Evolutionary conservation across 1,140 invertebrate genomes (phyloP), one percentile per base, ranked within the genome.

Genomic region (Drosophila burlai): DNA sequence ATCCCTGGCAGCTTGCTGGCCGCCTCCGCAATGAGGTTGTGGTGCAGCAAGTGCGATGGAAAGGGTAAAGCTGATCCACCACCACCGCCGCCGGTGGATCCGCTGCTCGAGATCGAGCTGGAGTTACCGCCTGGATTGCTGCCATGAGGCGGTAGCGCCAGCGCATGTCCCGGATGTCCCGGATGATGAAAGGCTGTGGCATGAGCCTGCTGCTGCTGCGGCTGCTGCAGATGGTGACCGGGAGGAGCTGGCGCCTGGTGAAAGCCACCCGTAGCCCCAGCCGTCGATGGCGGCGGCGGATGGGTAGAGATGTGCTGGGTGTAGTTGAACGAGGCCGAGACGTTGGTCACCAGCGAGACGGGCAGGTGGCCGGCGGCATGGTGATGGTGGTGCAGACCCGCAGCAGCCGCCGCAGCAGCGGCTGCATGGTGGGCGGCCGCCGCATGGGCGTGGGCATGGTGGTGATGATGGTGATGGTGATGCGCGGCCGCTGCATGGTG

Each of bases 31-130:
- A 93, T 93, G 2, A 93, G 84, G 80, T 92, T 92, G 60, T 92
- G 92, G 66, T 93, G 92, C 80, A 95, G 85, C n/a, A 95, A 83
- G 11, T 95, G 95, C 0, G 96, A 95, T 3, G 91, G 80, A 59
- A 96, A 96, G 24, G 96, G 95, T 46, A 95, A 93, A n/a, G 93
- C 75, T 57, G 49, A 15, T 2, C 40, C 50, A 21, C 36, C 50
- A 13, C 13, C 45, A 4, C 29, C 46, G 0, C 45, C 46, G 7
- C 36, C 31, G 4, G 34, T 52, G 26, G 55, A 42, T 9, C 68
- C 34, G 78, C 89, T 40, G 26, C 50, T 59, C 3, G 61, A 65
- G 29, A 69, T 46, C 21, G 72, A 81, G 43, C 66, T 55, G 10
- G 43, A 15, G 71, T 13, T 43, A 1, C 26, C 43, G 42, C 21